phyloP scores from a whole-genome alignment of 35 echinoderm and acorn worm genomes.

The Hemicentrotus pulcherrimus region DNA sequence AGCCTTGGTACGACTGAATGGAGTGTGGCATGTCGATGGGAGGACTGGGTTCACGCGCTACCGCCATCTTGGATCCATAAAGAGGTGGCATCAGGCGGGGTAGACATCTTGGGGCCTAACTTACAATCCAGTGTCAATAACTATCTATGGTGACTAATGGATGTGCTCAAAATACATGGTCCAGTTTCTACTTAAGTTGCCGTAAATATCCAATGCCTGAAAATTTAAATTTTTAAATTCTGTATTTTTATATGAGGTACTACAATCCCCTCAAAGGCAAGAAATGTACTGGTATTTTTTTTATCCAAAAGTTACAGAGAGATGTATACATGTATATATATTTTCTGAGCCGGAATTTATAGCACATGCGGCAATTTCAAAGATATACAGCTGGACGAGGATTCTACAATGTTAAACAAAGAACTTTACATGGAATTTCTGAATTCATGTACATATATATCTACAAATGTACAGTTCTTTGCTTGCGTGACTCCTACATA shows the following conservation, averaged over 20 bases:
- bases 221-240: neutral
- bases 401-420: neutral
- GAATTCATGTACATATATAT: neutral
- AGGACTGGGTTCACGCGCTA: conserved; percentile 41
- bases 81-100: neutral
- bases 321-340: neutral
- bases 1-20: conserved; percentile 48
- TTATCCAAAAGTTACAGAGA: too few species aligned
- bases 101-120: neutral
- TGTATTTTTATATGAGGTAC: neutral
- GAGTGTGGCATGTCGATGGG: conserved; percentile 42
- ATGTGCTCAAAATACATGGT: neutral
- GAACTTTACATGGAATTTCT: neutral
- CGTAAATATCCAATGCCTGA: neutral
- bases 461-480: neutral
- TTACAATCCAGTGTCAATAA: neutral
- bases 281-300: too few species aligned
- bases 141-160: neutral
- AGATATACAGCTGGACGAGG: neutral
- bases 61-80: conserved; percentile 32
- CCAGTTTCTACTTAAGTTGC: neutral
- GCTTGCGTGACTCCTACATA: neutral
- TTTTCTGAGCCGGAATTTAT: too few species aligned
- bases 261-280: too few species aligned
- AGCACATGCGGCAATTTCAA: neutral